phyloP scores from a whole-genome alignment of 2,797 vertebrate genomes.

The Catharus ustulatus region DNA sequence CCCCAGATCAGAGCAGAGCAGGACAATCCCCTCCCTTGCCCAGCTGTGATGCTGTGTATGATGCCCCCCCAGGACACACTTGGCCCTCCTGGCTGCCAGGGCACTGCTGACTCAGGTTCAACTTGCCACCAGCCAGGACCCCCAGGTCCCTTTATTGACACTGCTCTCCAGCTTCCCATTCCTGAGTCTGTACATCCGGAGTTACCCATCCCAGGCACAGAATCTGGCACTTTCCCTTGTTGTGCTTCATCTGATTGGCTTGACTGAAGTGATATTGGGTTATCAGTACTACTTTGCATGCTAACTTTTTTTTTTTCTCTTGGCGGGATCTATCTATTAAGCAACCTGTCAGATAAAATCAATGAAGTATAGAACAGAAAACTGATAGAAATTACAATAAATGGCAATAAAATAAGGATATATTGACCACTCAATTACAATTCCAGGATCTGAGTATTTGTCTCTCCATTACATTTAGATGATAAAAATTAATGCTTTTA shows the following conservation, averaged over 20 bases:
- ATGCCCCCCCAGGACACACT: accelerated
- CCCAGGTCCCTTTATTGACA: accelerated
- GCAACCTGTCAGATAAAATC: neutral
- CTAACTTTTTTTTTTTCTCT: neutral
- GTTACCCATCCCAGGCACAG: accelerated
- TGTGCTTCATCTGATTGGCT: neutral
- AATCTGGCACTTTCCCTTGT: neutral
- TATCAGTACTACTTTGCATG: neutral
- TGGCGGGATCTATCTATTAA: neutral
- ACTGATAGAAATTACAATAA: neutral
- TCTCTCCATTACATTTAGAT: neutral
- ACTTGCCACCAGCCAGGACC: accelerated
- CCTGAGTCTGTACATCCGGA: neutral
- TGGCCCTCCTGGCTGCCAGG: neutral
- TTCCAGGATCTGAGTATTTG: neutral
- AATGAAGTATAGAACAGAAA: neutral
- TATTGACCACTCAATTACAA: neutral
- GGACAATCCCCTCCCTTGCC: neutral
- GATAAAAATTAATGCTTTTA: neutral
- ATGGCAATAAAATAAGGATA: neutral
- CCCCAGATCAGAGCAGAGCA: accelerated
- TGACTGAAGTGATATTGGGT: neutral
- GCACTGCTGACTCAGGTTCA: accelerated
- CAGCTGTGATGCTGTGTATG: accelerated
- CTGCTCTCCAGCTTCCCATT: neutral